Base-by-base conservation (phyloP, 2,797 vertebrate genomes). In the Gephyroberyx darwinii region DNA sequence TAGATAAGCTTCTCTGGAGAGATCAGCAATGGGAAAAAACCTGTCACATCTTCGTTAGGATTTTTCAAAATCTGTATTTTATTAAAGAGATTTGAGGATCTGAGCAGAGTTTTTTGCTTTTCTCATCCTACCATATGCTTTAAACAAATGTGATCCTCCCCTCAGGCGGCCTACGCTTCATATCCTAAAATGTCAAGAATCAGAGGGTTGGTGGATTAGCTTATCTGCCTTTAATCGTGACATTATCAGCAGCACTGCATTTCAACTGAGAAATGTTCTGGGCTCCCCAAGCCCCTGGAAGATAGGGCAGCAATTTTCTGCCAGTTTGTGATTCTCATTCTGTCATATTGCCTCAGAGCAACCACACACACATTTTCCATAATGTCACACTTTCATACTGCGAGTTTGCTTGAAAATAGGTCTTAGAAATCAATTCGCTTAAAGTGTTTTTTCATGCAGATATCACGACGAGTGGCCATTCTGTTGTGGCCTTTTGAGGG, bases 221-320 rank as follows among this genome's bases (percentile, higher is more conserved):
- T 89, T 87, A 87, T 88, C 89, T 80, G 78, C 58, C 75, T 87
- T 87, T 88, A 86, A 88, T 90, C 43, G 50, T 80, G 62, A 82
- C 86, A 78, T 84, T 88, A 87, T 89, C 82, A 71, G 84, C 67
- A n/a, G 57, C 64, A 1, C 69, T 64, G 77, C 65, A 75, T 74
- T 88, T 83, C 67, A 76, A 57, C 71, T 59, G 60, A 82, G 72
- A 84, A 85, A 81, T 75, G 53, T 69, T 74, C 48, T 63, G 54
- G 65, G 19, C 60, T 83, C 31, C 53, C 63, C 65, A 69, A 86
- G 53, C 75, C 52, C 5, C 33, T 50, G 13, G 52, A 71, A 84
- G 80, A 88, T 69, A 75, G 74, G 19, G 33, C 65, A 67, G 65
- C 50, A 84, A 69, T 77, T 82, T 83, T 56, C 56, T 83, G 58